Evolutionary conservation across 2,797 vertebrate genomes (phyloP), one percentile per base, ranked within the genome.

Genomic region (Spinibarbus caldwelli): DNA sequence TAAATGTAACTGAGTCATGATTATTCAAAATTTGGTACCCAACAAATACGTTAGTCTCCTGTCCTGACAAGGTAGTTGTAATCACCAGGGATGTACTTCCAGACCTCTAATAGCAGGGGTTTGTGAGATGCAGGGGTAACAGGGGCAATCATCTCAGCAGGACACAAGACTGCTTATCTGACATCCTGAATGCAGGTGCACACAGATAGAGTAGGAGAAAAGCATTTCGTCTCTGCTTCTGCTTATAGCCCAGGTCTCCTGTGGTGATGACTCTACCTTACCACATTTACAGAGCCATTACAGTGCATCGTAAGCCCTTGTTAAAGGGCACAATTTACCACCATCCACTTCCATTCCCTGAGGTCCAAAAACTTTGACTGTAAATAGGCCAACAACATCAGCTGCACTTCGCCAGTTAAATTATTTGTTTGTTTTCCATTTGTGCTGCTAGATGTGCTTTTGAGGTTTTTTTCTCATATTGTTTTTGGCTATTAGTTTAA

Each of bases 111-210:
- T 71, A 88, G 87, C 84, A 54, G 29, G 72, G n/a, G 71, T 62
- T 45, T 78, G 62, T 71, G 57, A 83, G 82, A 80, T 83, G 70
- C 77, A 67, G 78, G 78, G 78, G 52, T 86, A 90, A 87, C 86
- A 14, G 83, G 83, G 68, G 82, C 79, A 88, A 88, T 90, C 84
- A 88, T 88, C 89, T 36, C 89, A 87, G 89, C 89, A 80, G 87
- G 89, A 71, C 81, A 52, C 41, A 57, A 72, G 84, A 64, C 87
- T 82, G 71, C 43, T 89, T 85, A 88, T 89, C 86, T 84, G 87
- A 86, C 78, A 36, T 84, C 38, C 79, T 88, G 86, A 88, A 86
- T 87, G 82, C 82, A 83, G 81, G 77, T 66, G 80, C 67, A 83
- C 80, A 49, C n/a, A n/a, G 67, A 76, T 52, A 85, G 76, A 78